Evolutionary conservation across 2,113 vertebrate genomes (phyloP), one percentile per base, ranked within the genome.

Genomic region (Nerophis lumbriciformis): DNA sequence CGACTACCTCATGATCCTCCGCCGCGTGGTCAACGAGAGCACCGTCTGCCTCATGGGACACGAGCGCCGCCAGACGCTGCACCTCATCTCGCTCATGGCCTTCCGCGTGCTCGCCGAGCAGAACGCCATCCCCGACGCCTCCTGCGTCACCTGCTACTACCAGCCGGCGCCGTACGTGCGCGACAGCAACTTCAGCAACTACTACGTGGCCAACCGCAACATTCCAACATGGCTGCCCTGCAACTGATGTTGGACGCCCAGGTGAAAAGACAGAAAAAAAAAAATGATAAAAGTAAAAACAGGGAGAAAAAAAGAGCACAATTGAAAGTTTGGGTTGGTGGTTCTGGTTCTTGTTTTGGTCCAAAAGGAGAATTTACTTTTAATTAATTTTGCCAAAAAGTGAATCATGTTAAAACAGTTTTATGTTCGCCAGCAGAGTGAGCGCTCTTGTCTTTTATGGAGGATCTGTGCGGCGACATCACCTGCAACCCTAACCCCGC

Each of bases 21-120:
- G 93, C 56, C 86, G 85, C 51, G 97, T 99, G 42, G 94, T 99
- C 55, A 97, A 99, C 1, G 94, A 99, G 89, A 99, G 97, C 90
- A 99, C 97, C 0, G 97, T 99, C 73, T 99, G 97, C 78, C 94
- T 99, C 60, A 99, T 99, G 97, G 95, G 95, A 35, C 95, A 99
- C 0, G 97, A 99, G 69, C 90, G 95, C 13, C 90, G 95, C 47
- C 97, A 98, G 88, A 99, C 96, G 0, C 93, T 99, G 55, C 94
- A 95, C 80, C 90, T 99, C 76, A 96, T 99, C 81, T 97, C 95
- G 0, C 88, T 97, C 54, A 89, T 96, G 53, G 96, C 95, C 0
- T 85, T 99, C 83, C 82, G 90, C 0, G 96, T 98, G 45, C 89
- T 98, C 69, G 95, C 94, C 0, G 95, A 99, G 54, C 95, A 98